phyloP scores from a whole-genome alignment of 1,140 invertebrate species.

The Caenorhabditis latens region DNA sequence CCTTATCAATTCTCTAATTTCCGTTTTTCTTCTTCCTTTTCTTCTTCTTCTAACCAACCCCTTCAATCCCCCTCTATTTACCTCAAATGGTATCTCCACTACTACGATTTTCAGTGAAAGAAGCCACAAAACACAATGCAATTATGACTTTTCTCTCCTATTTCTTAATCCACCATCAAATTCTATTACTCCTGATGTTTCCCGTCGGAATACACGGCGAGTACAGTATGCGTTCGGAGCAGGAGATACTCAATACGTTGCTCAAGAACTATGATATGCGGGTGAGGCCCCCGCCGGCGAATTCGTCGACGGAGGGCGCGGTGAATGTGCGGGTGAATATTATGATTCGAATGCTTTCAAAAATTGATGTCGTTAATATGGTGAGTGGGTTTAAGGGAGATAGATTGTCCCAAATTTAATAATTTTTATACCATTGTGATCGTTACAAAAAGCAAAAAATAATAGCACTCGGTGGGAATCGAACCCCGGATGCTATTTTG shows the following conservation, averaged over 20 bases:
- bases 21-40: background rate
- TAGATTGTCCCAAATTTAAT: no score
- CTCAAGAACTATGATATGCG: conserved; percentile 66
- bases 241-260: conserved; percentile 65
- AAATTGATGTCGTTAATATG: conserved; percentile 70
- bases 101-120: background rate
- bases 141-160: conserved; percentile 18
- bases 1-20: background rate
- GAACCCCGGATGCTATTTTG: no score
- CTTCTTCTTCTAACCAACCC: background rate
- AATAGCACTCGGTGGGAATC: no score
- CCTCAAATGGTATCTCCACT: no score
- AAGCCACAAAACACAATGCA: background rate
- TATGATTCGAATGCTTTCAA: conserved; percentile 69
- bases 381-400: conserved; percentile 57
- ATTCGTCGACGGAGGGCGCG: conserved; percentile 62
- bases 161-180: background rate
- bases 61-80: no score
- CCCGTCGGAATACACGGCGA: background rate
- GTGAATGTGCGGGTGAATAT: conserved; percentile 68
- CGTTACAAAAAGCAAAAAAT: no score
- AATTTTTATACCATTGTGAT: no score
- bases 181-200: background rate
- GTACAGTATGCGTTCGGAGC: conserved; percentile 57
- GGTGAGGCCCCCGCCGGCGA: conserved; percentile 64